Conservation (phyloP, 2,888 invertebrate genomes). For the Sinhomidia bicolor region DNA sequence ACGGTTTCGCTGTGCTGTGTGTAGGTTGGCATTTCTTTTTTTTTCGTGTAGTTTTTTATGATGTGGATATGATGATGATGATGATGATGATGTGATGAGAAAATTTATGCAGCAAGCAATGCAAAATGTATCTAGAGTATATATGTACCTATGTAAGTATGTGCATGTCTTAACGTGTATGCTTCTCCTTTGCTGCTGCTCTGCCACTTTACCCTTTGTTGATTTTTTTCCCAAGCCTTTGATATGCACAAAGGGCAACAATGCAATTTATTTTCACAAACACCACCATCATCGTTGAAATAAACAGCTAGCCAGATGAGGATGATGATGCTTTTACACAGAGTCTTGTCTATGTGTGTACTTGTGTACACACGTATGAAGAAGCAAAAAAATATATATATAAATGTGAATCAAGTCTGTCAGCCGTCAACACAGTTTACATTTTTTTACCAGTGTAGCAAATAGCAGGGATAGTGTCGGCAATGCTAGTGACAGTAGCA, state of each 20-base stretch:
- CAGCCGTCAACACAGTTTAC: constrained; percentile 21
- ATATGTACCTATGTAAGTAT: neutral
- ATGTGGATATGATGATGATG: no score
- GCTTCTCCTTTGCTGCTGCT: no score
- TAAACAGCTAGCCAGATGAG: neutral
- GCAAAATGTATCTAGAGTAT: neutral
- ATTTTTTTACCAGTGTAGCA: neutral
- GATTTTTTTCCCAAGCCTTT: neutral
- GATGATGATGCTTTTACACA: no score
- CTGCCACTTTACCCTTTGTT: constrained; percentile 13
- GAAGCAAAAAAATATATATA: neutral
- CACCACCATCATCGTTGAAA: neutral
- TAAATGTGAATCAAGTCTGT: constrained; percentile 8
- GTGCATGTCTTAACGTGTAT: no score
- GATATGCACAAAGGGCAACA: constrained; percentile 28
- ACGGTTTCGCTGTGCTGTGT: constrained; percentile 1
- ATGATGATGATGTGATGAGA: neutral
- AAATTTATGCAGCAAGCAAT: neutral
- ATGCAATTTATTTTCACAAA: constrained; percentile 29
- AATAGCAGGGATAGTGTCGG: neutral
- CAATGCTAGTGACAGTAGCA: neutral
- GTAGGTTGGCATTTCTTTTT: neutral
- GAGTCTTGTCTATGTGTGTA: no score
- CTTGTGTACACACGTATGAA: neutral
- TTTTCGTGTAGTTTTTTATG: neutral